Percentiles rank a stretch among this genome's conserved stretches.
Evolutionary conservation across 1,140 invertebrate genomes (phyloP).

Genomic region (honey bee (Apis mellifera)): DNA sequence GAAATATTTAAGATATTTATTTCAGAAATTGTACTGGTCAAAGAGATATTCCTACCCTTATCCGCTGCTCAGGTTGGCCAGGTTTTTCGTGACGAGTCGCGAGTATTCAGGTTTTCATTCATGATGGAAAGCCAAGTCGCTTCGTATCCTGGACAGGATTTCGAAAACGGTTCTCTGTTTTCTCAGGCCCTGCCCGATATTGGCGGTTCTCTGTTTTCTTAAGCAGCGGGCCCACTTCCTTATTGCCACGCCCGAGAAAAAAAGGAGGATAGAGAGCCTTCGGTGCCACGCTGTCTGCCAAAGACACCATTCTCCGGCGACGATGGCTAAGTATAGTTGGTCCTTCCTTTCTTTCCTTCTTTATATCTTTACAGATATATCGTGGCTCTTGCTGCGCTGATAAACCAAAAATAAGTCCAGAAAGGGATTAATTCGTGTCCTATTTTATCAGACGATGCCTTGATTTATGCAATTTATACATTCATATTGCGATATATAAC

Average conservation of each 20-base stretch:
- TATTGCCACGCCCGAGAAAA: conserved; percentile 71
- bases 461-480: neutral
- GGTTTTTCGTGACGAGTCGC: neutral
- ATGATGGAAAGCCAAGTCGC: conserved; percentile 31
- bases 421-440: neutral
- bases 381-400: neutral
- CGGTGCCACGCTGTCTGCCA: conserved; percentile 79
- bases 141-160: conserved; percentile 47
- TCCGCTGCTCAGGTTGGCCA: neutral
- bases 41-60: conserved; percentile 2
- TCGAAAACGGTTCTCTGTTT: conserved; percentile 69
- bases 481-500: no score
- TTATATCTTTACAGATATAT: neutral
- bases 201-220: conserved; percentile 78
- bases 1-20: neutral
- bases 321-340: neutral
- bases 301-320: conserved; percentile 29
- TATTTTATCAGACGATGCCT: neutral
- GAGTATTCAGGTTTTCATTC: conserved; percentile 32
- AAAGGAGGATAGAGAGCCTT: conserved; percentile 56
- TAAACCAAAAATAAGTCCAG: no score
- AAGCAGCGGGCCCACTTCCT: conserved; percentile 78
- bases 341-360: conserved; percentile 6
- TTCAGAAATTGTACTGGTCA: neutral
- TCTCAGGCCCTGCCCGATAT: conserved; percentile 76